phyloP scores from a whole-genome alignment of 2,888 invertebrate species.

The Machimus rusticus region DNA sequence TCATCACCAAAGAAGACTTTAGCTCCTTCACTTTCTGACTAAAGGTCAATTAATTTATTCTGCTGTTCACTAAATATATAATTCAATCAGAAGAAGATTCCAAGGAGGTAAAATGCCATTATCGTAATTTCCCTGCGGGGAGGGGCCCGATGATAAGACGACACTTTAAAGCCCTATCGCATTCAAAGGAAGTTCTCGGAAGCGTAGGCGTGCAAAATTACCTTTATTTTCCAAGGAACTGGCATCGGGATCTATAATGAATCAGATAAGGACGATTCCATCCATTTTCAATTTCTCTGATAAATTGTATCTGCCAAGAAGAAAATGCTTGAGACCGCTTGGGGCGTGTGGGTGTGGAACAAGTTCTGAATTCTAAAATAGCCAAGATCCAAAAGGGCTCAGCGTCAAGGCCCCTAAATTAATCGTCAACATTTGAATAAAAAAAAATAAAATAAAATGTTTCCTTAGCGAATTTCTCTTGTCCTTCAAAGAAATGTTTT shows the following conservation, averaged over 20 bases:
- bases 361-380: background rate
- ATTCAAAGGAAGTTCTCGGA: background rate
- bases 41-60: background rate
- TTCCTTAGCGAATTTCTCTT: background rate
- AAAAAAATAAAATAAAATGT: background rate
- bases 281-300: background rate
- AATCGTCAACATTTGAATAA: background rate
- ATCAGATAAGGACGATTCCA: background rate
- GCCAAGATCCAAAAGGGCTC: background rate
- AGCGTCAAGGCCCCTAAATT: background rate
- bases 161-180: background rate
- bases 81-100: background rate
- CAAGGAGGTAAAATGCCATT: background rate
- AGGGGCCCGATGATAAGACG: background rate
- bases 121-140: background rate
- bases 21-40: background rate
- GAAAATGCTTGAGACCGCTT: background rate
- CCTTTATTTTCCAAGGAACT: background rate
- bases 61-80: background rate
- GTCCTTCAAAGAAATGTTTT: background rate
- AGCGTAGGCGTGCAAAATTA: background rate
- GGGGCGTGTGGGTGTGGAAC: background rate
- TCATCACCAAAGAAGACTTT: background rate
- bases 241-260: background rate
- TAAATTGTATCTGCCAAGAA: background rate